Percentiles rank a stretch among this genome's conserved stretches.
Conservation (phyloP, 2,113 vertebrate genomes). For the Willisornis vidua region DNA sequence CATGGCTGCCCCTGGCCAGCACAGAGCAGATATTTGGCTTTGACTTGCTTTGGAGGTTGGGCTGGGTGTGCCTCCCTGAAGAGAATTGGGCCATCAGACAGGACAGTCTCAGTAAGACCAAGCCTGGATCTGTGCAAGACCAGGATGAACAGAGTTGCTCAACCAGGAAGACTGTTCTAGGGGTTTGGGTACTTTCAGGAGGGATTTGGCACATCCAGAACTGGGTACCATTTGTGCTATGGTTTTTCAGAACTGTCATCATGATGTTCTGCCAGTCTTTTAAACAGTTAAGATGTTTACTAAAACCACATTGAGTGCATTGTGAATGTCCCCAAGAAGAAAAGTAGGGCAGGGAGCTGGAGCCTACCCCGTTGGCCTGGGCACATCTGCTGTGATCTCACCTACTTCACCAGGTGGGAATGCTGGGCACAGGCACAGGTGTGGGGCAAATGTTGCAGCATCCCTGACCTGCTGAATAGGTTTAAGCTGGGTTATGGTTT, state of each 20-base stretch:
- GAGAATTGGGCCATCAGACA: neutral
- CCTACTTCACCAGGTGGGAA: accelerated
- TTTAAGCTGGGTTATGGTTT: neutral
- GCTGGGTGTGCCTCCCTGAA: neutral
- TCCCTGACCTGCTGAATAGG: neutral
- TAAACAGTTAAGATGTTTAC: neutral
- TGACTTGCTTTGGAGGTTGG: neutral
- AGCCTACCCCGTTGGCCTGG: neutral
- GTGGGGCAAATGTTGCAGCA: neutral
- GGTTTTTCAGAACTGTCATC: neutral
- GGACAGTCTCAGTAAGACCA: neutral
- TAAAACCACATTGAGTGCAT: accelerated
- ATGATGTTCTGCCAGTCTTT: neutral
- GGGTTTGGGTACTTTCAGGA: neutral
- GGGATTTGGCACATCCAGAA: neutral
- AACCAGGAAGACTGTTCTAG: accelerated
- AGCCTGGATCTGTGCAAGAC: neutral
- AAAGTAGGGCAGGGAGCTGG: neutral
- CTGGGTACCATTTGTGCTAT: neutral
- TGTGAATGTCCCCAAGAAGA: neutral
- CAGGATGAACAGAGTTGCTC: neutral
- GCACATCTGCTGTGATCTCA: neutral
- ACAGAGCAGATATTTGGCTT: neutral
- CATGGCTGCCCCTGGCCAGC: neutral
- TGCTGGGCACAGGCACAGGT: accelerated